A percentile compares a stretch with the other conserved stretches of the same genome.
phyloP scores from a whole-genome alignment of 1,140 invertebrate species.

The Trachelipus rathkii region DNA sequence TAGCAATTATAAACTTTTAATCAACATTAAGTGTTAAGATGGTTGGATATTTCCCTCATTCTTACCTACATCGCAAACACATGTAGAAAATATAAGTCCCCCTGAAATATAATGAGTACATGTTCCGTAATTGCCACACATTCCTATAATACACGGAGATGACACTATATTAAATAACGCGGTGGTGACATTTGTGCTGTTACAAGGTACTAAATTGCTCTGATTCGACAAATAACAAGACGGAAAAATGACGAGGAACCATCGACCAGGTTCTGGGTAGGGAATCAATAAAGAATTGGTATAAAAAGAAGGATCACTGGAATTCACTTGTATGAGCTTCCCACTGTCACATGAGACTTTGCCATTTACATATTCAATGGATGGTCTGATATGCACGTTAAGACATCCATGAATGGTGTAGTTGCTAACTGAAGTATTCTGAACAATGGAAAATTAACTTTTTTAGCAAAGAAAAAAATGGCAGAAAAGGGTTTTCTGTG shows the following conservation, averaged over 20 bases:
- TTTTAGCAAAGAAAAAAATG: too few relatives aligned
- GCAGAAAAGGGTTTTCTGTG: too few relatives aligned
- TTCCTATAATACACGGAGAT: constrained; percentile 49
- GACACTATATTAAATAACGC: constrained; percentile 49
- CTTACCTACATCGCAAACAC: constrained; percentile 53
- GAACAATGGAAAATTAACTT: background rate
- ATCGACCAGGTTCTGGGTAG: constrained; percentile 44
- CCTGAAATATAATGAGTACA: constrained; percentile 69
- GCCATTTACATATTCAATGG: constrained; percentile 14
- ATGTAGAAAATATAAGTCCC: constrained; percentile 53
- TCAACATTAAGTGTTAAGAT: too few relatives aligned
- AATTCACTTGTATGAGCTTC: constrained; percentile 35
- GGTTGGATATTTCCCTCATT: too few relatives aligned
- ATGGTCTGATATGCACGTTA: background rate
- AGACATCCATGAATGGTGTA: constrained; percentile 24
- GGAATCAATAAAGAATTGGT: constrained; percentile 32
- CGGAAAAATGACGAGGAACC: constrained; percentile 54
- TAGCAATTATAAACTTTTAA: too few relatives aligned
- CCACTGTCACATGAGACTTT: constrained; percentile 26
- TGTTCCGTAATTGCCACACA: constrained; percentile 55
- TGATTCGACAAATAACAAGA: constrained; percentile 49
- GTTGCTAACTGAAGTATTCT: constrained; percentile 23
- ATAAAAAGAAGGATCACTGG: constrained; percentile 11
- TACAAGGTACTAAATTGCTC: constrained; percentile 14
- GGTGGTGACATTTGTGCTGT: constrained; percentile 40